Base-by-base conservation (phyloP, 2,888 invertebrate species). In the Eupelmus urozonus region DNA sequence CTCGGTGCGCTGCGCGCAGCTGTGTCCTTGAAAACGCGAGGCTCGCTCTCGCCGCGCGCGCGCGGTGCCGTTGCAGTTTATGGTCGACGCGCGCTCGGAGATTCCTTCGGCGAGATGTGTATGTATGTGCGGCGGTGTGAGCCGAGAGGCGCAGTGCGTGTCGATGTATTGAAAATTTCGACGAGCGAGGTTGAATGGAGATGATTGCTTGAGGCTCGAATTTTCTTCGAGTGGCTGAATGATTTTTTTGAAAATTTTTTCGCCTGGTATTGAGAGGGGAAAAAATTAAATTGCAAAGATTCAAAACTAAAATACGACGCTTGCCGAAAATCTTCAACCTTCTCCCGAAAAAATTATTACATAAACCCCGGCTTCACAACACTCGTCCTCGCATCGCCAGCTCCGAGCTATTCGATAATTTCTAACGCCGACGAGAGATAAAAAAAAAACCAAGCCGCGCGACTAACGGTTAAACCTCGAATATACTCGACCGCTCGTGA, bases 381-480 rank as follows among this genome's bases (percentile, higher is more conserved):
- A 5, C 4, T 3, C 4, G 40, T 40, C 9, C 9, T 40, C 40
- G 4, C 40, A 40, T 3, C 40, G 9, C 34, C 34, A 34, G 9
- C 13, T 13, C 16, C 45, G 13, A 45, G 2, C 9, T 45, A 7
- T 45, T 16, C 1, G 3, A 23, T 20, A 23, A 20, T 20, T 55
- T 25, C 34, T 7, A 20, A 34, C 5, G 29, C 11, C 11, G 60
- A 9, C 11, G 40, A 49, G 49, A 45, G 40, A 45, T 29, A 63
- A 45, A 1, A 65, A 25, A 18, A 27, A 29, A 29, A 23, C 42
- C 27, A 40, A 29, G 27, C 20, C 16, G 23, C 4, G 27, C 16
- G 11, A 4, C 53, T 74, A 74, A 65, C 74, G 74, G 74, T 74
- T 34, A 59, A 74, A 0, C 25, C 23, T 34, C 59, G 51, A 66